These are phyloP conservation scores for Mesitornis unicolor DNA, from an alignment of 2,113 vertebrate species.

Conservation along the genomic window DNA sequence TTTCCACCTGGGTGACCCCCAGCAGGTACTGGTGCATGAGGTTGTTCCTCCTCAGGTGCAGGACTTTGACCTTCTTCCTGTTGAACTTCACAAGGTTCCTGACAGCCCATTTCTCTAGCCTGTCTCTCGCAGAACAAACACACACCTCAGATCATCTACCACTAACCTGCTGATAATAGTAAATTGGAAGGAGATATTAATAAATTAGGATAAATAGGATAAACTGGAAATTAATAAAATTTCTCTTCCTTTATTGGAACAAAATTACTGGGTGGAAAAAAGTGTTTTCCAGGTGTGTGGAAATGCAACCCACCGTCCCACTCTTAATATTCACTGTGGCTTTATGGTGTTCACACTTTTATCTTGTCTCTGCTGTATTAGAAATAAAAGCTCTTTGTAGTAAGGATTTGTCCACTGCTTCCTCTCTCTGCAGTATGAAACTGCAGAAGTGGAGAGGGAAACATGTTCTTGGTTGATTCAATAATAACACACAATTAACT, in stretches of 20 bases:
- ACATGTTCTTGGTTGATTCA: not conserved
- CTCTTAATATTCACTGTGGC: not conserved
- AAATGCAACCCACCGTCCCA: not conserved
- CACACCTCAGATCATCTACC: not conserved
- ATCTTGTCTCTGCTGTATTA: not conserved
- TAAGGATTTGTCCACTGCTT: not conserved
- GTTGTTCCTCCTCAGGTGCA: no score
- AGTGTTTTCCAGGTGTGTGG: not conserved
- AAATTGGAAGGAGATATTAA: not conserved
- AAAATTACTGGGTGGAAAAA: not conserved
- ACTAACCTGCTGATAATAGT: not conserved
- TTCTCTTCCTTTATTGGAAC: not conserved
- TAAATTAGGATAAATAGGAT: not conserved
- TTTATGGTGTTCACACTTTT: not conserved
- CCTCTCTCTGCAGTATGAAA: not conserved
- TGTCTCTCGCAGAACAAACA: not conserved
- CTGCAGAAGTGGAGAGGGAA: not conserved
- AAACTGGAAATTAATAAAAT: not conserved
- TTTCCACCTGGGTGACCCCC: no score
- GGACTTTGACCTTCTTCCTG: no score
- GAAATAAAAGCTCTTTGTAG: not conserved
- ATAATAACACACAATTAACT: not conserved
- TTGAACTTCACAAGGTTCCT: no score
- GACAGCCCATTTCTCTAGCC: not conserved
- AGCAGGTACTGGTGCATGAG: no score